Percentiles rank a stretch among this genome's conserved stretches.
These are phyloP conservation scores for Takifugu flavidus DNA, from an alignment of 2,113 vertebrate genomes.

Conservation along the genomic window DNA sequence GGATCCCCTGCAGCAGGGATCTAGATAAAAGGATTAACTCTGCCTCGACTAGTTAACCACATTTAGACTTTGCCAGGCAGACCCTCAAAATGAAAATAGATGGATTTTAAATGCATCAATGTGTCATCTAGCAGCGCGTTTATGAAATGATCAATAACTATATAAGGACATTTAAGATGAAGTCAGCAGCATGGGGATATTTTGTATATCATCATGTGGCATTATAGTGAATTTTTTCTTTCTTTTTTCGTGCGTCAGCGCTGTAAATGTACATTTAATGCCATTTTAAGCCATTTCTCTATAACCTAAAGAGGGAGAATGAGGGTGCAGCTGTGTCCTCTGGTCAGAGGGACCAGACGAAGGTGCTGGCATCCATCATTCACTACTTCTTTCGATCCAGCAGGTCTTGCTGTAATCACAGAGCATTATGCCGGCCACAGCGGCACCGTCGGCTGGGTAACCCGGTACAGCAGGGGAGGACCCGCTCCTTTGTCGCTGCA, in stretches of 20 bases:
- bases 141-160: slow-evolving; percentile 32
- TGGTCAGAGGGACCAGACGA: slow-evolving; percentile 4
- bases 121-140: slow-evolving; percentile 49
- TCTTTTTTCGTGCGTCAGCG: background rate
- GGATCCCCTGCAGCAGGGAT: slow-evolving; percentile 82
- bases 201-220: too few species aligned
- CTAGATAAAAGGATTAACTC: slow-evolving; percentile 82
- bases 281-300: background rate
- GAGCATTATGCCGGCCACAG: slow-evolving; percentile 58
- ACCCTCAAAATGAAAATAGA: slow-evolving; percentile 72
- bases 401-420: slow-evolving; percentile 49
- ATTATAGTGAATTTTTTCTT: background rate
- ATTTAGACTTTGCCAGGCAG: slow-evolving; percentile 75
- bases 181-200: too few species aligned
- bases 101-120: slow-evolving; percentile 68
- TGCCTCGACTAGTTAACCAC: slow-evolving; percentile 80
- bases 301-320: too few species aligned
- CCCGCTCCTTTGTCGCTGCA: slow-evolving; percentile 73
- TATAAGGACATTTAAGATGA: background rate
- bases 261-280: background rate
- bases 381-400: slow-evolving; percentile 54
- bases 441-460: slow-evolving; percentile 54
- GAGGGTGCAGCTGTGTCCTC: background rate
- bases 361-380: slow-evolving; percentile 39
- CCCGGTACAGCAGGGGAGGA: slow-evolving; percentile 55